Conservation (phyloP, 2,888 invertebrate genomes). For the Cinara cedri region DNA sequence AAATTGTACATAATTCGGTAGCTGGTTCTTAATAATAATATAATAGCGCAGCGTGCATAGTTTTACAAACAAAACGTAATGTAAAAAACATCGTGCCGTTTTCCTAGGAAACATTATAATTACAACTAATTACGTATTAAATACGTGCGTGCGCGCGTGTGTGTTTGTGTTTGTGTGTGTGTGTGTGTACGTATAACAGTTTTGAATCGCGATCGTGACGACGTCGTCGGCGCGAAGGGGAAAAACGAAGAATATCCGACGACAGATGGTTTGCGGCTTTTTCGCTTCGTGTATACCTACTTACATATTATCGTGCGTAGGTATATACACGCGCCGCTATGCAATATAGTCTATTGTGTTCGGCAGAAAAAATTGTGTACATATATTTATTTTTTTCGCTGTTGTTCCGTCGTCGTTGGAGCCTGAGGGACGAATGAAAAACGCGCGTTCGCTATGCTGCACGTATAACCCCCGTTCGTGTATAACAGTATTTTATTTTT, state of each 20-base stretch:
- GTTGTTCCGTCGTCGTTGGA: not conserved
- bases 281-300: not conserved
- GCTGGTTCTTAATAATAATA: no score
- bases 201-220: not conserved
- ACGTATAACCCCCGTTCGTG: no score
- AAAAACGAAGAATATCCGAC: slow-evolving; percentile 1
- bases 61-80: no score
- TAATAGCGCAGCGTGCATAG: no score
- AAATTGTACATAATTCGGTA: not conserved
- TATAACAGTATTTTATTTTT: no score
- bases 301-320: not conserved
- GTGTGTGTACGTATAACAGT: not conserved
- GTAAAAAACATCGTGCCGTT: no score
- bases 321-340: not conserved
- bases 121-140: not conserved
- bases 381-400: not conserved
- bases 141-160: not conserved
- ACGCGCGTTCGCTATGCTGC: no score
- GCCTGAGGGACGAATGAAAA: not conserved
- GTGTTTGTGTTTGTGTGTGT: no score
- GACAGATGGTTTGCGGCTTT: slow-evolving; percentile 52
- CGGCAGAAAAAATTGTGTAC: not conserved
- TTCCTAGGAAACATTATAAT: no score
- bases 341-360: not conserved
- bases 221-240: not conserved